A percentile compares a stretch with the other conserved stretches of the same genome.
phyloP scores from a whole-genome alignment of 2,113 vertebrate species.

The Anthoscopus minutus region DNA sequence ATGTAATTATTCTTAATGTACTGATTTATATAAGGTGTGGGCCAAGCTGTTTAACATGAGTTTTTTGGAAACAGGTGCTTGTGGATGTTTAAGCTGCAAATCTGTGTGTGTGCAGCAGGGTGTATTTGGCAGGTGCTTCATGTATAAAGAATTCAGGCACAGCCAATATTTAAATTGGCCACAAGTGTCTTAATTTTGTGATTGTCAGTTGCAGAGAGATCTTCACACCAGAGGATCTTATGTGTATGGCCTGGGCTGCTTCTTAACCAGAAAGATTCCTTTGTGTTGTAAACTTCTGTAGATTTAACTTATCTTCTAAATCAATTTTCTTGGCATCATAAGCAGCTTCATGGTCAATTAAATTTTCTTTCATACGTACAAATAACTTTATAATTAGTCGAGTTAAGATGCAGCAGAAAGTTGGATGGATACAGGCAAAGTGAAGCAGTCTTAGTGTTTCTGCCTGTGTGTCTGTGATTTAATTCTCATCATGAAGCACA shows the following conservation, averaged over 20 bases:
- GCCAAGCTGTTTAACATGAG: background rate
- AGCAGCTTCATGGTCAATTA: background rate
- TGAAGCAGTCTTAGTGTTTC: background rate
- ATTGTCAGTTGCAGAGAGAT: background rate
- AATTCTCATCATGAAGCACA: background rate
- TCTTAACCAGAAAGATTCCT: background rate
- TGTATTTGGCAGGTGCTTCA: background rate
- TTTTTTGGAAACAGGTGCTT: background rate
- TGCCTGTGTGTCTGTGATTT: background rate
- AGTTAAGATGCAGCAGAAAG: background rate
- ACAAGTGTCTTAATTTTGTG: background rate
- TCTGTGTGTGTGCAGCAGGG: background rate
- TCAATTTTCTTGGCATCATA: background rate
- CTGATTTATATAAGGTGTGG: background rate
- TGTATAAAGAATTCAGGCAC: background rate
- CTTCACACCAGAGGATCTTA: background rate
- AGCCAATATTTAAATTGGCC: background rate
- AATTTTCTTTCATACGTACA: background rate
- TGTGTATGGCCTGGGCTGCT: background rate
- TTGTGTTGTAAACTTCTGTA: background rate
- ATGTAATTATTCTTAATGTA: background rate
- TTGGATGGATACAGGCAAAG: background rate
- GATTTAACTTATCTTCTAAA: background rate
- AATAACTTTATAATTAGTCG: fast-evolving
- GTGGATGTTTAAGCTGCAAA: background rate